phyloP scores from a whole-genome alignment of 2,113 vertebrate genomes.

The Microtus richardsoni region DNA sequence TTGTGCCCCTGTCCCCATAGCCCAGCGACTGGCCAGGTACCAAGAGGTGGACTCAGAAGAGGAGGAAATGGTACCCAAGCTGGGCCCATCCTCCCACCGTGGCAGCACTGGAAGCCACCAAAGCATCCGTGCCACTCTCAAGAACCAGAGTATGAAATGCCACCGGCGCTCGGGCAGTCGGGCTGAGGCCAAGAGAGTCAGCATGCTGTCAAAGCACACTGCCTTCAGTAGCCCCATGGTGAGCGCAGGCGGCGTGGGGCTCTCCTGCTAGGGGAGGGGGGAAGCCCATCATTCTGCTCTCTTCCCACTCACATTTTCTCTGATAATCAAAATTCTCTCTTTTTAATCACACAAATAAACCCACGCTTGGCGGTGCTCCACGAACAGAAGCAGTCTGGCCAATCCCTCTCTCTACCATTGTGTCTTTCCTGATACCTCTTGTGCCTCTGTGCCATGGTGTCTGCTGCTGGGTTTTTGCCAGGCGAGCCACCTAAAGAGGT shows the following conservation, averaged over 20 bases:
- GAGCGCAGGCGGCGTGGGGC: conserved; percentile 50
- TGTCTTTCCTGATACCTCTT: background rate
- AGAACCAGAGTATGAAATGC: conserved; percentile 94
- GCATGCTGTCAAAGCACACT: conserved; percentile 95
- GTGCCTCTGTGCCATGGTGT: background rate
- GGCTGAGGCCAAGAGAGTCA: conserved; percentile 94
- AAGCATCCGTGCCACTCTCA: conserved; percentile 89
- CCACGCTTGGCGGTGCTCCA: background rate
- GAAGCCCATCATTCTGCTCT: too few relatives aligned
- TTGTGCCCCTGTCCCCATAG: conserved; percentile 79
- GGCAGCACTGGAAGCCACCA: conserved; percentile 93
- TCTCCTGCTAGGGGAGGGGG: too few relatives aligned
- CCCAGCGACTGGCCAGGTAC: conserved; percentile 95
- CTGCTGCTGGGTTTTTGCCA: background rate
- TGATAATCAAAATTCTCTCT: rapidly evolving
- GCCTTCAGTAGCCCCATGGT: conserved; percentile 99
- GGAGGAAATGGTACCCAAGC: conserved; percentile 90
- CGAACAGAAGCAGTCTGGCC: background rate
- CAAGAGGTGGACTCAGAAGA: conserved; percentile 97
- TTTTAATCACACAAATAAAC: too few relatives aligned
- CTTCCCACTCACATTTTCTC: rapidly evolving
- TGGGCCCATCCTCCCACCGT: conserved; percentile 89
- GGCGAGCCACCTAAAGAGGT: background rate
- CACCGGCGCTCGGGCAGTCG: conserved; percentile 94
- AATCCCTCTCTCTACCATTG: too few relatives aligned